Base-by-base conservation (phyloP, 2,113 vertebrate species). In the Nothoprocta pentlandii region DNA sequence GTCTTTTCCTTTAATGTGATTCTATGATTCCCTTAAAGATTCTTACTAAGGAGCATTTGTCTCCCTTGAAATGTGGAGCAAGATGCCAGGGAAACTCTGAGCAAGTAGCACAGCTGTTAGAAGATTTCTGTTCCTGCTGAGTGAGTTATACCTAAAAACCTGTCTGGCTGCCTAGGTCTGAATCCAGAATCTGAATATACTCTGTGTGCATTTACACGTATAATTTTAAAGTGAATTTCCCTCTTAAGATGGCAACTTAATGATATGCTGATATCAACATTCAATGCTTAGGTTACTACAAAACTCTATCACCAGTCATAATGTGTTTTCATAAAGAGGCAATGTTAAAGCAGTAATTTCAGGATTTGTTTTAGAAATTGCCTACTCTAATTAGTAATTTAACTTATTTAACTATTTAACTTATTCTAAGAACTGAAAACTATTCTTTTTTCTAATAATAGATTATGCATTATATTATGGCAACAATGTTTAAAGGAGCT, bases 401-500 rank as follows among this genome's bases (percentile, higher is more conserved):
- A 49, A 49, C 49, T 49, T 49, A 39, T 39, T 39, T 39, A 39
- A 39, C 36, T 39, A 49, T 49, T 22, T 49, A 49, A 49, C 49
- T 49, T 49, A 49, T 23, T 93, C 34, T 86, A 79, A 94, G 73
- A 58, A 75, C 63, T 80, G 67, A 71, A 91, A 88, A 95, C 85
- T 71, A 28, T 75, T 30, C 32, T 44, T 56, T 88, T 94, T 80
- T 78, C 90, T 70, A 73, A 44, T 95, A 94, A 78, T 90, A 94
- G 77, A 80, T 86, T 76, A 36, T 88, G 70, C 54, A 16, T 56
- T 56, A 30, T 84, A 36, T 88, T 86, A 69, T 42, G 84, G 73
- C 32, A 93, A 66, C 30, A 71, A 47, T n/a, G 32, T 88, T 90
- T 93, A 95, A 95, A 93, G 49, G 49, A 73, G 71, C 66, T 81